phyloP scores from a whole-genome alignment of 2,888 invertebrate genomes.

The Amorpha juglandis region DNA sequence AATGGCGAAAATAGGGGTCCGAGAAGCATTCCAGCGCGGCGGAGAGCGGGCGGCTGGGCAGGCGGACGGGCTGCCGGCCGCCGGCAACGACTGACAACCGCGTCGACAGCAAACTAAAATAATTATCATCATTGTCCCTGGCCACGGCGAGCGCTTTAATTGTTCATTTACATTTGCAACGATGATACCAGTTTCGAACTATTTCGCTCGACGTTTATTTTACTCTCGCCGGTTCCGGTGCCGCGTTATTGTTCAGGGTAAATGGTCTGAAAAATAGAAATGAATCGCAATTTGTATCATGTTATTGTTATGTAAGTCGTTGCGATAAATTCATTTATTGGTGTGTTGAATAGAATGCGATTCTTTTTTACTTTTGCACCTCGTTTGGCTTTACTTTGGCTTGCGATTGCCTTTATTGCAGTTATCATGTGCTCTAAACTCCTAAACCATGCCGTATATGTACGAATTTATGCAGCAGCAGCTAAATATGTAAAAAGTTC shows the following conservation, averaged over 20 bases:
- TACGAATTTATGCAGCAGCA: no score
- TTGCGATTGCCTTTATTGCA: not conserved
- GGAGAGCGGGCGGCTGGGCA: slow-evolving; percentile 47
- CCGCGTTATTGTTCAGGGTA: slow-evolving; percentile 78
- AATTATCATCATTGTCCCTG: slow-evolving; percentile 83
- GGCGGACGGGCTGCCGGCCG: slow-evolving; percentile 47
- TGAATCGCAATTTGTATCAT: slow-evolving; percentile 76
- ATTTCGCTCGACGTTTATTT: slow-evolving; percentile 79
- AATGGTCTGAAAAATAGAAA: slow-evolving; percentile 83
- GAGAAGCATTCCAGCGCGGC: slow-evolving; percentile 76
- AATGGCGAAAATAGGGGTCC: slow-evolving; percentile 76
- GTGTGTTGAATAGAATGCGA: slow-evolving; percentile 21
- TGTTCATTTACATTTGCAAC: slow-evolving; percentile 84
- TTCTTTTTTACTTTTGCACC: not conserved
- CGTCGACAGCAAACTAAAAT: slow-evolving; percentile 83
- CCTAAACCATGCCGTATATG: no score
- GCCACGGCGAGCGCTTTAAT: slow-evolving; percentile 81
- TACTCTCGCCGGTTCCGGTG: slow-evolving; percentile 71
- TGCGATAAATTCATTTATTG: slow-evolving; percentile 47
- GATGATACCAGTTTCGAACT: slow-evolving; percentile 83
- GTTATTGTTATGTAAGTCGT: slow-evolving; percentile 62
- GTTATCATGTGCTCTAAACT: no score
- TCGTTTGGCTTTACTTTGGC: not conserved
- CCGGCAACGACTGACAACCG: slow-evolving; percentile 70
- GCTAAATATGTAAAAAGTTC: no score